These are phyloP conservation scores for Syngnathus acus DNA, from an alignment of 2,797 vertebrate species.

Conservation along the genomic window DNA sequence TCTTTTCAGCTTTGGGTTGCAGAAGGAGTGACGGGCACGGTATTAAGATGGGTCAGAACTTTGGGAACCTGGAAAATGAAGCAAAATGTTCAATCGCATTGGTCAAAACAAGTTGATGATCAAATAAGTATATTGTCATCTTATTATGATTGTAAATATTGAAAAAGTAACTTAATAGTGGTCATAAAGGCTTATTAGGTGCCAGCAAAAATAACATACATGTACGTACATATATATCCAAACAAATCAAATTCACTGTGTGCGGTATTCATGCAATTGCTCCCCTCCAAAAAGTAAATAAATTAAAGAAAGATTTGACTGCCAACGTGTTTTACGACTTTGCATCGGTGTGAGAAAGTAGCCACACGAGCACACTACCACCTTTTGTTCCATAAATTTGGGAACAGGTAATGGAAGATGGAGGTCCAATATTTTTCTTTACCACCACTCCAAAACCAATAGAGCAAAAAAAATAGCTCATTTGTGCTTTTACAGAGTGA, in stretches of 20 bases:
- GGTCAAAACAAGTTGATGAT: not conserved
- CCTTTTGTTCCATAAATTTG: not conserved
- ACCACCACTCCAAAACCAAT: not conserved
- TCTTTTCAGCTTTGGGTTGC: slow-evolving; percentile 20
- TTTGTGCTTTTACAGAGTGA: slow-evolving; percentile 1
- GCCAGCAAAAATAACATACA: not conserved
- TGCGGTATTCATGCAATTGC: not conserved
- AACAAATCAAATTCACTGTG: not conserved
- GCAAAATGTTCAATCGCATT: not conserved
- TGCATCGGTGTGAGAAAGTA: not conserved
- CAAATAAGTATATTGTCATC: too few species aligned
- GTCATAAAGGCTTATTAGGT: too few species aligned
- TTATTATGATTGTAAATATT: too few species aligned
- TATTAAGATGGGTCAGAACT: slow-evolving; percentile 10
- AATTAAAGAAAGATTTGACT: not conserved
- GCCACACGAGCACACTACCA: not conserved
- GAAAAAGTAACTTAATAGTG: too few species aligned
- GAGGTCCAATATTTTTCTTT: not conserved
- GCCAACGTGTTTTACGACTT: not conserved
- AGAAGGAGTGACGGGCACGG: slow-evolving; percentile 2
- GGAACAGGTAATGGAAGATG: not conserved
- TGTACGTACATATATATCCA: too few species aligned
- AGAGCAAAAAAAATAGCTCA: not conserved
- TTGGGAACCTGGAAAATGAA: slow-evolving; percentile 29
- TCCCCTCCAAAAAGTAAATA: not conserved